Percentiles rank a stretch among this genome's conserved stretches.
phyloP scores from a whole-genome alignment of 2,797 vertebrate species.

The Siniperca scherzeri region DNA sequence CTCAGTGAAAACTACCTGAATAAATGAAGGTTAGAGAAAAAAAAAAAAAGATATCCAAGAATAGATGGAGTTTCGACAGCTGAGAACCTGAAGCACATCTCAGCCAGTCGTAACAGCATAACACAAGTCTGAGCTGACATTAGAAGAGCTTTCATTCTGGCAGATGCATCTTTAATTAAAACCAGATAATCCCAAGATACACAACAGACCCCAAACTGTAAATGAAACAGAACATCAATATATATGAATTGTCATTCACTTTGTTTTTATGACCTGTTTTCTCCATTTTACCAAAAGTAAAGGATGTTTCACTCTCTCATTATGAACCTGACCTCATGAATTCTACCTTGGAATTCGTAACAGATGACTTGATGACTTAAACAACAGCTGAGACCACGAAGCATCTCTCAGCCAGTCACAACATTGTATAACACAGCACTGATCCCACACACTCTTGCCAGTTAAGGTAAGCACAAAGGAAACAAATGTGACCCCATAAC shows the following conservation, averaged over 20 bases:
- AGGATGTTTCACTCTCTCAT: neutral
- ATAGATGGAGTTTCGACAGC: neutral
- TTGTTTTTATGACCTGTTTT: conserved; percentile 14
- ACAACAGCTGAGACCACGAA: conserved; percentile 37
- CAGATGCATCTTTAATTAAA: conserved; percentile 18
- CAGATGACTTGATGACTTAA: neutral
- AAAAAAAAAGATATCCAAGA: neutral
- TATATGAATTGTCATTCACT: neutral
- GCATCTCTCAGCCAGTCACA: conserved; percentile 5
- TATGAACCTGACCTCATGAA: conserved; percentile 21
- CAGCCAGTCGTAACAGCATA: neutral
- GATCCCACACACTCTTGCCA: neutral
- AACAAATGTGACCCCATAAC: conserved; percentile 40
- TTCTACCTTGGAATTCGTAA: conserved; percentile 14
- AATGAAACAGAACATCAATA: neutral
- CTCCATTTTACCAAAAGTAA: neutral
- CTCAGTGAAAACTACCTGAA: no score
- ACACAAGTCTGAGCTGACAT: neutral
- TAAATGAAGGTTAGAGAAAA: no score
- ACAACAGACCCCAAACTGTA: neutral
- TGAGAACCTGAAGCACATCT: neutral
- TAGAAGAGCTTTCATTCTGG: neutral
- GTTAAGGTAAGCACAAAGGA: conserved; percentile 2
- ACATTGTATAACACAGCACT: neutral
- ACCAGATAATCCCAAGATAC: neutral